Evolutionary conservation across 2,888 invertebrate genomes (phyloP).

Genomic region (Oxytorus armatus): DNA sequence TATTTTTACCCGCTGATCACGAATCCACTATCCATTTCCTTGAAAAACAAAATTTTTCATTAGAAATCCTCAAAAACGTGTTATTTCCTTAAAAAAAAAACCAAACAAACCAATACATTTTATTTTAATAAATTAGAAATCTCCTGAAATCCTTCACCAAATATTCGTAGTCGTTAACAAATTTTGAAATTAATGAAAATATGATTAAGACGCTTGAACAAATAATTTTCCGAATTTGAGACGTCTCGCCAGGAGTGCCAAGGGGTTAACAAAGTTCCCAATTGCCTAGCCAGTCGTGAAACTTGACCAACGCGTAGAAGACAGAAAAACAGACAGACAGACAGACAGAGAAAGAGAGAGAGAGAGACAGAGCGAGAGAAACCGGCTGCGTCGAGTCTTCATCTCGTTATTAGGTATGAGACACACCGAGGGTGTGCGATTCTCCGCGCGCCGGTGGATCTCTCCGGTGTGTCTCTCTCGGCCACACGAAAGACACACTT

Average conservation of each 20-base stretch:
- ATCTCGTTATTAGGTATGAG: slow-evolving; percentile 67
- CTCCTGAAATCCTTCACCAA: background rate
- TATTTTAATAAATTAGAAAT: too few relatives aligned
- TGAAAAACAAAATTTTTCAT: too few relatives aligned
- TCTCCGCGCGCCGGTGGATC: slow-evolving; percentile 48
- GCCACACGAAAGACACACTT: slow-evolving; percentile 37
- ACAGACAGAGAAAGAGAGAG: background rate
- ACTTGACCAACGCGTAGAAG: slow-evolving; percentile 43
- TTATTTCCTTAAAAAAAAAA: too few relatives aligned
- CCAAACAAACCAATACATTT: too few relatives aligned
- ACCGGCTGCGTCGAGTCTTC: slow-evolving; percentile 64
- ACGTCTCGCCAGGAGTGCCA: slow-evolving; percentile 14
- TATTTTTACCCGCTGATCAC: too few relatives aligned
- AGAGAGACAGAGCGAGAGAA: background rate
- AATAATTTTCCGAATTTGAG: slow-evolving; percentile 25
- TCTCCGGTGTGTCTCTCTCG: slow-evolving; percentile 58
- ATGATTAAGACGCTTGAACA: slow-evolving; percentile 7
- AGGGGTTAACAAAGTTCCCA: slow-evolving; percentile 43
- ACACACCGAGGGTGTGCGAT: slow-evolving; percentile 60
- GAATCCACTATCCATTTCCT: too few relatives aligned
- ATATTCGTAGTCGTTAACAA: background rate
- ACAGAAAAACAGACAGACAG: slow-evolving; percentile 27
- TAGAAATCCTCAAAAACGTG: too few relatives aligned
- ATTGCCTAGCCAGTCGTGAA: slow-evolving; percentile 48
- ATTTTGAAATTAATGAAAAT: slow-evolving; percentile 7